A percentile compares a stretch with the other conserved stretches of the same genome.
Conservation (phyloP, 2,888 invertebrate species). For the Chaetogeoica ovagalla region DNA sequence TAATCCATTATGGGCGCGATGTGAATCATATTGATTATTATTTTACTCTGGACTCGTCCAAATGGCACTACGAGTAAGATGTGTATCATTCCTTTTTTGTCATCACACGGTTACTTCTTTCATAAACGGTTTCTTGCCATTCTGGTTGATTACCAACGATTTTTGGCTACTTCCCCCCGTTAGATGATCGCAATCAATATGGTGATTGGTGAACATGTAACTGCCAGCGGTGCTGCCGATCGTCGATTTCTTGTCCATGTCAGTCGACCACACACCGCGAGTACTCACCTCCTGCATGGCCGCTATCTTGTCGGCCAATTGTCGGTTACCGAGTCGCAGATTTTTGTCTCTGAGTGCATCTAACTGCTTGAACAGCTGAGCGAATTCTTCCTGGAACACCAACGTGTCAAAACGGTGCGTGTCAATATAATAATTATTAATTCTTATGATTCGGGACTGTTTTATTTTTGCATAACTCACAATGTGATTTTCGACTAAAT, state of each 20-base stretch:
- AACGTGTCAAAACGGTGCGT: no score
- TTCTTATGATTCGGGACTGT: no score
- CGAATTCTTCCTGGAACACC: constrained; percentile 74
- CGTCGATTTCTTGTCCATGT: constrained; percentile 59
- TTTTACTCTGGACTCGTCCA: no score
- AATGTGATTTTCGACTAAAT: no score
- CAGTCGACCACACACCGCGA: constrained; percentile 56
- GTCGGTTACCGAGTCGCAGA: constrained; percentile 73
- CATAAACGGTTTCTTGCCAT: constrained; percentile 78
- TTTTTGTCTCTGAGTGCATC: constrained; percentile 79
- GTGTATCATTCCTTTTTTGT: no score
- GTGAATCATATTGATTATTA: no score
- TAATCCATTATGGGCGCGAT: no score
- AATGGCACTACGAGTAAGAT: no score
- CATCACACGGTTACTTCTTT: constrained; percentile 76
- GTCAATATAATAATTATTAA: no score
- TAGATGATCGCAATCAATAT: constrained; percentile 61
- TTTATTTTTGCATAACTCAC: no score
- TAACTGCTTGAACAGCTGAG: constrained; percentile 76
- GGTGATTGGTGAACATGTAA: constrained; percentile 21
- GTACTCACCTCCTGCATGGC: constrained; percentile 82
- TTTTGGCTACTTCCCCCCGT: constrained; percentile 59
- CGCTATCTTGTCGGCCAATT: constrained; percentile 73
- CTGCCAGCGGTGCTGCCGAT: constrained; percentile 46
- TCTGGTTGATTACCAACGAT: constrained; percentile 77